Evolutionary conservation across 2,797 vertebrate genomes (phyloP).

Genomic region (Gymnothorax reevesii): DNA sequence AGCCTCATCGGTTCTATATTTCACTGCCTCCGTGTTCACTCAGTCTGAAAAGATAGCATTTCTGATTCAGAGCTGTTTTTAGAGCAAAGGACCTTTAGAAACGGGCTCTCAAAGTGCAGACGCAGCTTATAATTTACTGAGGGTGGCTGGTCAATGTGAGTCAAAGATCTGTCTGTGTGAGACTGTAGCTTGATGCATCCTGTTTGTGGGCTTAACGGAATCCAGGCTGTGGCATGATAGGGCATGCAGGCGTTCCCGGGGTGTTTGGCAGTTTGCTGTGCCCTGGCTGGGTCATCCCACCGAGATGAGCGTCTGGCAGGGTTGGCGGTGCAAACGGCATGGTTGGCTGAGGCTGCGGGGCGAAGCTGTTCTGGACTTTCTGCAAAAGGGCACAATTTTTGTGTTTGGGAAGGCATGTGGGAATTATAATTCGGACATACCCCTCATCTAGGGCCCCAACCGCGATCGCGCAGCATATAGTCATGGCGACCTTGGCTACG

Average conservation of each 20-base stretch:
- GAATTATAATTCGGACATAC: not conserved
- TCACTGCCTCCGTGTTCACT: not conserved
- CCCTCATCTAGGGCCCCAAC: not conserved
- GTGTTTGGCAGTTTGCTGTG: not conserved
- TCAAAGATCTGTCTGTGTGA: not conserved
- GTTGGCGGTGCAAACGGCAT: not conserved
- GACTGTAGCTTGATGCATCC: not conserved
- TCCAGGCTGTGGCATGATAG: not conserved
- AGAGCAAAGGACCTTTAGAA: not conserved
- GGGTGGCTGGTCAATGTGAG: not conserved
- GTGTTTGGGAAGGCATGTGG: not conserved
- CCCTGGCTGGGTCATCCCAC: not conserved
- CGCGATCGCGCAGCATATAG: not conserved
- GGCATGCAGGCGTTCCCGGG: slow-evolving; percentile 2
- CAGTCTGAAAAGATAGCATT: not conserved
- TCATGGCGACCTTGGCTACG: not conserved
- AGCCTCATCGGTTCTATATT: not conserved
- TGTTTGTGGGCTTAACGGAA: not conserved
- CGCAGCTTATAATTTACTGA: not conserved
- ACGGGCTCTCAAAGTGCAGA: not conserved
- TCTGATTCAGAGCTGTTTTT: not conserved
- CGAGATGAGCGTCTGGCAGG: slow-evolving; percentile 3
- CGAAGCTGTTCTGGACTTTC: not conserved
- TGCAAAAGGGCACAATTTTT: not conserved
- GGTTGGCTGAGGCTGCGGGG: not conserved